These are phyloP conservation scores for Yasuhikotakia modesta DNA, from an alignment of 2,797 vertebrate species.

Conservation along the genomic window DNA sequence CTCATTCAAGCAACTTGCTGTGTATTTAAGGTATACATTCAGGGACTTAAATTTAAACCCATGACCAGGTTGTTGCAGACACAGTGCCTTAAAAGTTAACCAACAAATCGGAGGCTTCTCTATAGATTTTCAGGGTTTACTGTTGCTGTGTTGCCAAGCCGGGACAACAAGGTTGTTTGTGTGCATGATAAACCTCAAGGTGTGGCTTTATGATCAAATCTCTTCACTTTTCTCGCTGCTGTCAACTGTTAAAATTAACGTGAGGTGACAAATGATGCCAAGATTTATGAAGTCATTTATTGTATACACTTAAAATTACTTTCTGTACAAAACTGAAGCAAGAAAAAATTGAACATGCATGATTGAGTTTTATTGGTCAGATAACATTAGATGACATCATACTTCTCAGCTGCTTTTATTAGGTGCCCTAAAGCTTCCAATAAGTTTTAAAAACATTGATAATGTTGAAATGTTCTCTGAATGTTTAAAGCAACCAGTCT, in stretches of 20 bases:
- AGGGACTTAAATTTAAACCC: neutral
- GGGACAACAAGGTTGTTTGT: slow-evolving; percentile 16
- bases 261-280: neutral
- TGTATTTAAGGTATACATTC: neutral
- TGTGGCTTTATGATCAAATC: slow-evolving; percentile 37
- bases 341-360: no score
- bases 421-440: no score
- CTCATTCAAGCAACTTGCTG: no score
- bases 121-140: neutral
- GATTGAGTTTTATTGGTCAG: no score
- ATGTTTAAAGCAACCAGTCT: no score
- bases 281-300: neutral
- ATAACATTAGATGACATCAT: no score
- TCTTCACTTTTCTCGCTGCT: slow-evolving; percentile 52
- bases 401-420: no score
- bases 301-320: neutral
- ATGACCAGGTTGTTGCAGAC: neutral
- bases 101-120: neutral
- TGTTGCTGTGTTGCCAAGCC: neutral
- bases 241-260: slow-evolving; percentile 14
- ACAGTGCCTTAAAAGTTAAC: neutral
- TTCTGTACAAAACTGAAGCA: neutral
- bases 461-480: no score
- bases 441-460: no score
- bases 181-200: slow-evolving; percentile 21